Evolutionary conservation across 1,140 invertebrate species (phyloP), one percentile per base, ranked within the genome.

Genomic region (Latrodectus geometricus): DNA sequence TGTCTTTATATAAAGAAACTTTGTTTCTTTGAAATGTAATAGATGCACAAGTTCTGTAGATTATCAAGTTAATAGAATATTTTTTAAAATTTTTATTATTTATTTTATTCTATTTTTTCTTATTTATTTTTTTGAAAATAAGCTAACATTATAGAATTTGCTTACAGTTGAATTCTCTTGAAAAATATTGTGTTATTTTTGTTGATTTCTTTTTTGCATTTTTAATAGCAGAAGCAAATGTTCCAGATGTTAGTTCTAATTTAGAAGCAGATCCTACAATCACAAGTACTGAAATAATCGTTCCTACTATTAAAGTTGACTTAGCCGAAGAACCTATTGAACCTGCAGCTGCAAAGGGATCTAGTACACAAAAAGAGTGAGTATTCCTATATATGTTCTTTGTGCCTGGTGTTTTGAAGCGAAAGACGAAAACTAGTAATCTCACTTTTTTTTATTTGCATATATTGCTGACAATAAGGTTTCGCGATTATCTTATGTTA

Each of bases 301-400:
- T 84, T 76, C 82, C 82, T 69, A 56, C 14, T 17, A 86, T 86
- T 23, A 86, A 77, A 72, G 75, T 86, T 5, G 74, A 86, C 48
- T 49, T 61, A 35, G 83, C 48, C 5, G 83, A 86, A 20, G 83
- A 86, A 56, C 52, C 82, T n/a, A 14, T 48, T 21, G 73, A 75
- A 9, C n/a, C 20, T 0, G 5, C 66, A 17, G 8, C 49, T n/a
- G 17, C 73, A 75, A 9, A 35, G 8, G 14, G 14, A 15, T 20
- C 8, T 17, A 69, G 11, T 23, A 5, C 21, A 11, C 12, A 49
- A 49, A 78, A 76, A 20, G 17, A 17, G 61, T 76, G 61, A 76
- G 61, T 54, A 15, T 5, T 15, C 65, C 61, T 21, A 15, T 15
- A 11, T 7, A 15, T 15, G 14, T 73, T 17, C 8, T 73, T 5